Conservation (phyloP, 2,797 vertebrate genomes). For the Notamacropus eugenii region DNA sequence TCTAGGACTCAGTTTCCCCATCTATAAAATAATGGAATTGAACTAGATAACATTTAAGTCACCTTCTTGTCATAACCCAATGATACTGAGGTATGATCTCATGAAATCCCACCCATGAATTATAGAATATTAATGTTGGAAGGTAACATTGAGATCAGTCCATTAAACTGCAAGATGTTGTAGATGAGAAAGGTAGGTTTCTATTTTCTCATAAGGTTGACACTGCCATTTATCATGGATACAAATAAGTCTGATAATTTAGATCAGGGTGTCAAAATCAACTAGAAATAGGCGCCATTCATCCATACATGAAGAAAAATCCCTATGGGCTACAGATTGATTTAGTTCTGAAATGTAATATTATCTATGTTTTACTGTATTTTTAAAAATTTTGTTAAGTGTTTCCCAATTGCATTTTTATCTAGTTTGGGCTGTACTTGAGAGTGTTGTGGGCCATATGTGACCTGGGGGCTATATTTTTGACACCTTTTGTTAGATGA, state of each 20-base stretch:
- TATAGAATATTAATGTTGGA: background rate
- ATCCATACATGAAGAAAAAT: background rate
- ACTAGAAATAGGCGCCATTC: background rate
- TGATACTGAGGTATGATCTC: background rate
- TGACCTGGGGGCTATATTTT: background rate
- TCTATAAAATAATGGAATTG: background rate
- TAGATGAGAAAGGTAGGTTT: background rate
- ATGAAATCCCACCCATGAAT: background rate
- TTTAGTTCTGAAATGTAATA: background rate
- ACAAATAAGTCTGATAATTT: background rate
- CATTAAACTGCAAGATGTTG: background rate
- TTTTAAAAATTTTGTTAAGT: background rate
- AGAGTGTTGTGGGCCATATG: background rate
- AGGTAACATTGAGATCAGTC: background rate
- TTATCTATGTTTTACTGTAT: background rate
- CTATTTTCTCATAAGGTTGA: background rate
- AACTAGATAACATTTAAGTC: background rate
- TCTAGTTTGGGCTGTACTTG: background rate
- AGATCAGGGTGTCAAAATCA: background rate
- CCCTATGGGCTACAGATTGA: background rate
- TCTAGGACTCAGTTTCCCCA: background rate
- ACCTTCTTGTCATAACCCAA: background rate
- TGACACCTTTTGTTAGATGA: background rate
- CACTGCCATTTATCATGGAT: background rate
- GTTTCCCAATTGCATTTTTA: background rate